A percentile compares a stretch with the other conserved stretches of the same genome.
Conservation (phyloP, 2,888 invertebrate species). For the Eulithis testata region DNA sequence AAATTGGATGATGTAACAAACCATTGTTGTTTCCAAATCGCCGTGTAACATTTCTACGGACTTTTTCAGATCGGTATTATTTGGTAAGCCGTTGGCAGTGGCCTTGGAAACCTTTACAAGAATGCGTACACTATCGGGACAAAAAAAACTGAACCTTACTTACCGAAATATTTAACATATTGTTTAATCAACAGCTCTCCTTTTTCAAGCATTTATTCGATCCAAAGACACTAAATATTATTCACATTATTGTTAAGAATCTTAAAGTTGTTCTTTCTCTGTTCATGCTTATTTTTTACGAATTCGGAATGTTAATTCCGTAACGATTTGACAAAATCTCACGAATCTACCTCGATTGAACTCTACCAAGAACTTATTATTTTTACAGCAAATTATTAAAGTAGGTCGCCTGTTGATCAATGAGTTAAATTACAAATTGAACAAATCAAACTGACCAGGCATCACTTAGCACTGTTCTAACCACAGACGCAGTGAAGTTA, state of each 20-base stretch:
- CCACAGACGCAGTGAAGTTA: not conserved
- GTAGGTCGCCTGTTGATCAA: not conserved
- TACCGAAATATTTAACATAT: not conserved
- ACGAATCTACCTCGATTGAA: not conserved
- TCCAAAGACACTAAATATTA: no score
- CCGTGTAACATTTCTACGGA: not conserved
- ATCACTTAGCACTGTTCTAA: not conserved
- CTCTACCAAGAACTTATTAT: not conserved
- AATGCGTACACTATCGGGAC: not conserved
- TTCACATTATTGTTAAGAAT: no score
- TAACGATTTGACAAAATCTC: no score
- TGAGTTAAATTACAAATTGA: not conserved
- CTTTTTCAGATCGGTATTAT: not conserved
- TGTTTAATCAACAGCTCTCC: no score
- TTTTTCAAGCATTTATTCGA: no score
- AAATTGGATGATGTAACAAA: not conserved
- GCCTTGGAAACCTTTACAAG: not conserved
- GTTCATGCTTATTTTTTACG: no score
- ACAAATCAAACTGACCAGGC: constrained; percentile 6
- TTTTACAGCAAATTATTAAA: not conserved
- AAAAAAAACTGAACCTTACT: not conserved
- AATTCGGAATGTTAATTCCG: no score
- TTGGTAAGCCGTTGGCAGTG: not conserved
- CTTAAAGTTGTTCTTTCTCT: no score
- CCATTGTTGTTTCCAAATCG: not conserved